A percentile compares a stretch with the other conserved stretches of the same genome.
phyloP scores from a whole-genome alignment of 2,797 vertebrate genomes.

The Mormyrus proboscirostris region DNA sequence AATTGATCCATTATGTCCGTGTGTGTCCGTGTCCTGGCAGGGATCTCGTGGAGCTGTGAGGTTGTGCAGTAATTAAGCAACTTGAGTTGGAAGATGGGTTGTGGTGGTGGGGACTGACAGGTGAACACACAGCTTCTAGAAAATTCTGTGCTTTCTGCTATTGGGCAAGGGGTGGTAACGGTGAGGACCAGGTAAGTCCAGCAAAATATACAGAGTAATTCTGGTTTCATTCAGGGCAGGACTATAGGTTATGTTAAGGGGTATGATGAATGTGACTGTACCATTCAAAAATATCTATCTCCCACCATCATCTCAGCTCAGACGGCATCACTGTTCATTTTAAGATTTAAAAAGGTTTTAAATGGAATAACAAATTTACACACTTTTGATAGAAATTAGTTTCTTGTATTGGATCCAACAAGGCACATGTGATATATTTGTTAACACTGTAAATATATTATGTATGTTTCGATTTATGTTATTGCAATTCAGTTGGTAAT shows the following conservation, averaged over 20 bases:
- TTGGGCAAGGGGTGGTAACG: neutral
- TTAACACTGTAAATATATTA: neutral
- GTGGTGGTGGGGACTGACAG: neutral
- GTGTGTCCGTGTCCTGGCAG: neutral
- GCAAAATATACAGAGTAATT: neutral
- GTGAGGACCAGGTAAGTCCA: neutral
- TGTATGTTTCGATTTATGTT: neutral
- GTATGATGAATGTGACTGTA: neutral
- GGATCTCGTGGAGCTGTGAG: neutral
- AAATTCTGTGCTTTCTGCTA: neutral
- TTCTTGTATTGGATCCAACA: neutral
- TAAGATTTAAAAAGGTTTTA: neutral
- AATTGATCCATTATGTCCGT: neutral
- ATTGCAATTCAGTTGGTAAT: neutral
- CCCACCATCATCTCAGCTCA: neutral
- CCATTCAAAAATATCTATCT: neutral
- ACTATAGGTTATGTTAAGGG: neutral
- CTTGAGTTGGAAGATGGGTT: neutral
- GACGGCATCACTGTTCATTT: neutral
- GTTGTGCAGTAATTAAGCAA: neutral
- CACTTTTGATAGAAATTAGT: neutral
- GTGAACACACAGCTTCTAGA: neutral
- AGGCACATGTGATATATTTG: neutral
- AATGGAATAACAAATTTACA: neutral
- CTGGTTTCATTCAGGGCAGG: neutral